Evolutionary conservation across 2,797 vertebrate genomes (phyloP).

Genomic region (Lepus townsendii): DNA sequence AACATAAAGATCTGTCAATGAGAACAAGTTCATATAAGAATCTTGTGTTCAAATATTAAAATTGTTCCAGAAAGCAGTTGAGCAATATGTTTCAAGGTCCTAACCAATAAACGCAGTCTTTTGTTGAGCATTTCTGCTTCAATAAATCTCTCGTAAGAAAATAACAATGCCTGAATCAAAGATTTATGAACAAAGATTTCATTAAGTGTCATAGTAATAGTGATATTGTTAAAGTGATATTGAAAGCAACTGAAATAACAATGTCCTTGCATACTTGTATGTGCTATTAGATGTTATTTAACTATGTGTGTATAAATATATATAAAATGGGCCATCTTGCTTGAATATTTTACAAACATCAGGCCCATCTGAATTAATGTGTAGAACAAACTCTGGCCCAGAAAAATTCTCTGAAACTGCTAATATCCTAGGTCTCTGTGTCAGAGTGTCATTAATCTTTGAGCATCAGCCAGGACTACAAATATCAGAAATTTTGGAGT

Average conservation of each 20-base stretch:
- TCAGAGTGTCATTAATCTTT: background rate
- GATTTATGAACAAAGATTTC: background rate
- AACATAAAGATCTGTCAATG: background rate
- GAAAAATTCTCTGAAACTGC: background rate
- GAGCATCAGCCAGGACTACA: background rate
- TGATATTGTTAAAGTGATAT: background rate
- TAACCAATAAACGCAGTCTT: background rate
- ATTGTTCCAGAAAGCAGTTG: background rate
- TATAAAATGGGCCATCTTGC: background rate
- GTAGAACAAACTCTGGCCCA: background rate
- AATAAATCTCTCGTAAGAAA: background rate
- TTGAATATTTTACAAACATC: background rate
- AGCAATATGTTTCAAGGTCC: background rate
- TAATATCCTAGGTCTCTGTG: background rate
- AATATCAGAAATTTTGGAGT: background rate
- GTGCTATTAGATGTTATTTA: background rate
- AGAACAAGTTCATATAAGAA: background rate
- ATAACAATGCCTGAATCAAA: background rate
- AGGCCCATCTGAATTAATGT: background rate
- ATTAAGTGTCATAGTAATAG: background rate
- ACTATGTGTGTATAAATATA: background rate
- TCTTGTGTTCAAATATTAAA: conserved; percentile 16
- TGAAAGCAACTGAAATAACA: background rate
- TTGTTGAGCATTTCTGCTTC: background rate
- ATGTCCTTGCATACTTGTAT: too few species aligned